A percentile compares a stretch with the other conserved stretches of the same genome.
Conservation (phyloP, 64 coral and sea anemone species). For the Montipora efflorescens region DNA sequence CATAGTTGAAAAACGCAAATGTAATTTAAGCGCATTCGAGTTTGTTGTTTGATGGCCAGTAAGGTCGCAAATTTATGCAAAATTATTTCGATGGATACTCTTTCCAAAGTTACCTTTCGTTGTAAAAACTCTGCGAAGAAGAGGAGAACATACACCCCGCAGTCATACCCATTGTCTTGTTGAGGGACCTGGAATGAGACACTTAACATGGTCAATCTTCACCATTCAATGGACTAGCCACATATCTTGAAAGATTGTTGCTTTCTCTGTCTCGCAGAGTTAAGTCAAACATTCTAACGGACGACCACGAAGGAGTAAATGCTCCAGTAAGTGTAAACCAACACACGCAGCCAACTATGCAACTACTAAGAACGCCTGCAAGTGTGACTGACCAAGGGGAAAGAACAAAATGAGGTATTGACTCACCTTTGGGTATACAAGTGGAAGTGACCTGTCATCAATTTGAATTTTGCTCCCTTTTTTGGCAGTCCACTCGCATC, state of each 20-base stretch:
- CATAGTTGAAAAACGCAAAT: background rate
- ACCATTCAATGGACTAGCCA: background rate
- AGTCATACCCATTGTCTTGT: constrained; percentile 47
- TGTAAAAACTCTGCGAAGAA: constrained; percentile 31
- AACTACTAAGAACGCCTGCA: background rate
- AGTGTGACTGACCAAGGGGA: background rate
- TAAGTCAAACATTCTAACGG: too few species aligned
- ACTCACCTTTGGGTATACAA: constrained; percentile 50
- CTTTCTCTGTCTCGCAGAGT: background rate
- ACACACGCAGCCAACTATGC: too few species aligned
- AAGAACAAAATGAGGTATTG: background rate
- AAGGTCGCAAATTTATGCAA: too few species aligned
- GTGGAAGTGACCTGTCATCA: constrained; percentile 23
- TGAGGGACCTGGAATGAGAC: constrained; percentile 20
- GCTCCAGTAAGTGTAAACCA: too few species aligned
- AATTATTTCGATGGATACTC: background rate
- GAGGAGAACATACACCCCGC: constrained; percentile 30
- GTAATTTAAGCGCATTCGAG: background rate
- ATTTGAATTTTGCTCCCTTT: constrained; percentile 1
- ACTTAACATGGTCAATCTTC: background rate
- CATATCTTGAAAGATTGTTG: background rate
- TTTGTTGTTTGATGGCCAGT: background rate
- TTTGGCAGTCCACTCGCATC: constrained; percentile 37
- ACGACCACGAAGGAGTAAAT: too few species aligned
- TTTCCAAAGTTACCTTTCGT: constrained; percentile 9